Evolutionary conservation across 2,113 vertebrate genomes (phyloP).

Genomic region (Lucifuga dentata): DNA sequence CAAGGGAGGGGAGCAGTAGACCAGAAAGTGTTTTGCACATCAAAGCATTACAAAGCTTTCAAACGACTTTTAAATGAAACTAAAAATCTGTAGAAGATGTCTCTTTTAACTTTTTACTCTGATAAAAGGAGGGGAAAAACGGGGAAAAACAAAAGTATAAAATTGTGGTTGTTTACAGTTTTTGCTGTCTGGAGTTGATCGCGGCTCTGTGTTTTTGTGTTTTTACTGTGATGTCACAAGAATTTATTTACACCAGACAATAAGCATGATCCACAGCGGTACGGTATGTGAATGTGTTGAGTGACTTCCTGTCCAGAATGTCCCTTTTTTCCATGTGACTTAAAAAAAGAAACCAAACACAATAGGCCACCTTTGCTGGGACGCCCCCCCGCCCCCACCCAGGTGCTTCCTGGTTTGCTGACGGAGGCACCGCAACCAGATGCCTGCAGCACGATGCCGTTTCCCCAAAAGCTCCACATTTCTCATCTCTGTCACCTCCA

Average conservation of each 20-base stretch:
- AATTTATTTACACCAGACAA: slow-evolving; percentile 40
- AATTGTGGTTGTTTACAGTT: background rate
- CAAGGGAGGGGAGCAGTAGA: too few relatives aligned
- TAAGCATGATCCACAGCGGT: slow-evolving; percentile 24
- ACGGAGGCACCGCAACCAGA: slow-evolving; percentile 35
- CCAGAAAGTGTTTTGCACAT: too few relatives aligned
- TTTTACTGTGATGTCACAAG: slow-evolving; percentile 3
- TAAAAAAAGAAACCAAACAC: slow-evolving; percentile 75
- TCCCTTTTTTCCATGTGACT: slow-evolving; percentile 63
- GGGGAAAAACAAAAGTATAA: too few relatives aligned
- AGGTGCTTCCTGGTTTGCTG: slow-evolving; percentile 80
- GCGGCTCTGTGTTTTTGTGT: background rate
- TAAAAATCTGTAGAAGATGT: too few relatives aligned
- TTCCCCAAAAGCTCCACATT: slow-evolving; percentile 54
- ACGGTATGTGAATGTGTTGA: slow-evolving; percentile 51
- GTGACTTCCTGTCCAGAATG: slow-evolving; percentile 74
- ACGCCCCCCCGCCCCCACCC: slow-evolving; percentile 50
- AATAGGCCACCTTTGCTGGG: slow-evolving; percentile 58
- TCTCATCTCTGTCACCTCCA: slow-evolving; percentile 52
- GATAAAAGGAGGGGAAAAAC: too few relatives aligned
- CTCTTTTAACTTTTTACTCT: too few relatives aligned
- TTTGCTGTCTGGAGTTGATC: background rate
- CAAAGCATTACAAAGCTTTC: too few relatives aligned
- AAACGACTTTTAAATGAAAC: too few relatives aligned
- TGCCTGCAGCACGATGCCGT: slow-evolving; percentile 54